Evolutionary conservation across 1,140 invertebrate genomes (phyloP), one percentile per base, ranked within the genome.

Genomic region (Hetaerina americana): DNA sequence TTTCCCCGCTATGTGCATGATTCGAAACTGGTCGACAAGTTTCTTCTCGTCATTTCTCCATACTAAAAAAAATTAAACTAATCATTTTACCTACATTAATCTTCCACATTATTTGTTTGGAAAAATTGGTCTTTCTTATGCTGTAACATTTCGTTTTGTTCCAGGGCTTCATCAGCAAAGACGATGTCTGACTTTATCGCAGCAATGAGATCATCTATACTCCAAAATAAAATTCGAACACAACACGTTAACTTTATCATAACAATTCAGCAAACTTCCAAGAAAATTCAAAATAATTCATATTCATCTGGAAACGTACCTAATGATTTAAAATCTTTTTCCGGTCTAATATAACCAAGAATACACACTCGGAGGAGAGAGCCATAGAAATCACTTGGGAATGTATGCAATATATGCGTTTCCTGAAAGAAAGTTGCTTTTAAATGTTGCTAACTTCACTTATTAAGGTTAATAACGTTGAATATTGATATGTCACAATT

Each of bases 391-490:
- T 98, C 94, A 40, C 85, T 78, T 22, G 88, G 82, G 80, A 94
- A 97, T 74, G 89, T 83, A 76, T 97, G 89, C 70, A 98, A 81
- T 31, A 98, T 89, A 79, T 99, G 94, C 0, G 94, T 92, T 86
- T 98, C 93, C 89, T 91, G 79, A 24, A 86, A 84, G 75, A 76
- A 77, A 75, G 26, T 72, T 70, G 27, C 26, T 26, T 68, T 5
- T 8, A 27, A 67, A 70, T 28, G 26, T 26, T 25, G 3, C 10
- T 66, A 8, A 5, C 26, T 22, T 5, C 28, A 70, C 25, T 8
- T 70, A 69, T 22, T 69, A 6, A 49, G 69, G 18, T 12, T 28
- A 27, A 70, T 26, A 26, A 57, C 6, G 28, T 57, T 70, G 28
- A 8, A 71, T 24, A 12, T 25, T 1, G 67, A 5, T 18, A 24